Base-by-base conservation (phyloP, 2,797 vertebrate species). In the Pseudotriccus pelzelni region DNA sequence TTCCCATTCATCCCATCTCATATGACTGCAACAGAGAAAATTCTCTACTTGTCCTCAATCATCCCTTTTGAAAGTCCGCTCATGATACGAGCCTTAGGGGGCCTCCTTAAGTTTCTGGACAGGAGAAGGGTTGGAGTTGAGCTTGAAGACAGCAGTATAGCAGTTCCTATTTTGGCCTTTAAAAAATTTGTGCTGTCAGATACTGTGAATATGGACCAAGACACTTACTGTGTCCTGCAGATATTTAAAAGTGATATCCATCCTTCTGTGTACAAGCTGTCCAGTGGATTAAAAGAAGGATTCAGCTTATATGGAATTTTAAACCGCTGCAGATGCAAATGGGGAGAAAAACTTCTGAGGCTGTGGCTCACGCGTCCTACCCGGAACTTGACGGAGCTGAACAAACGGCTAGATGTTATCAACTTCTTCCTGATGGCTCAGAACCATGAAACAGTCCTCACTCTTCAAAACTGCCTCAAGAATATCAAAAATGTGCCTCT, bases 171-270 rank as follows among this genome's bases (percentile, higher is more conserved):
- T 97, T 94, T 99, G 78, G 98, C 98, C 89, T 98, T 99, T 95
- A 98, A 98, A 96, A 98, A 98, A 97, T 99, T 99, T 98, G 98
- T 98, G 16, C 91, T 99, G 72, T 95, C 95, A 81, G 96, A 97
- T 81, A 97, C 62, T 89, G 97, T 98, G 94, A 94, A 97, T 96
- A 94, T 97, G 79, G 97, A 97, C 75, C 96, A 97, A 95, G 97
- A 97, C 37, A 68, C 97, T 59, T 94, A 92, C 90, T 99, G 98
- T 87, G 99, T 99, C 46, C 97, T 99, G 56, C 99, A 99, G 96
- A 99, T 99, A 97, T 99, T 99, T 97, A 99, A 99, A 98, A 98
- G 98, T 64, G 99, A 99, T 66, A 97, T 98, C 44, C 99, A 99
- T 87, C 99, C 99, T 50, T 99, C 99, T 4, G 99, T 99, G 67